Evolutionary conservation across 1,140 invertebrate genomes (phyloP), one percentile per base, ranked within the genome.

Genomic region (Lerema accius): DNA sequence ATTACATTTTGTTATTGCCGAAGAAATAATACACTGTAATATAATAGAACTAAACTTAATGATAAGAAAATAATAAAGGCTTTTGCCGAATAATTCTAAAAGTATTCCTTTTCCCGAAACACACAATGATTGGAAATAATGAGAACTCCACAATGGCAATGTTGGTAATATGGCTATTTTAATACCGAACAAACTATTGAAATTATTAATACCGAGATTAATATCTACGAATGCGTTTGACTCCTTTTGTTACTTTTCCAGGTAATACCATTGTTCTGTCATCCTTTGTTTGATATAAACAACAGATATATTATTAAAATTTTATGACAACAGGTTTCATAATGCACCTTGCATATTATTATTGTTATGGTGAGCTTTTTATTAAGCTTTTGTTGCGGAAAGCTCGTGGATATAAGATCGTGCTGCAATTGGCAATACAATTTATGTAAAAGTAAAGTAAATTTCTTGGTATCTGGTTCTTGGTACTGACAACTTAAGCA

Each of bases 161-260:
- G 19, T 28, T 23, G 17, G 16, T 56, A 55, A 28, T 56, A 13
- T 23, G 15, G 37, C 50, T 11, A 10, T 43, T 40, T 28, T 56
- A 42, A 56, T 56, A 7, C 13, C 14, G 10, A 43, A 14, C 17
- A 42, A 40, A 40, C 51, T 43, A 56, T 56, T 56, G 51, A 43
- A 56, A 56, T 51, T 39, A 51, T 56, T 40, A 28, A 56, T 56
- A 13, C 51, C 39, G 39, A 40, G 3, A 56, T 56, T 56, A 43
- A 56, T 43, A 56, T 56, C 51, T 56, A 26, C 26, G 51, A 56
- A 56, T 56, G 26, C 51, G 15, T 43, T 56, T 56, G 51, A 56
- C 32, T 37, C 51, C 51, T 28, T 37, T 40, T 55, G 17, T 42
- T 26, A 3, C 17, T 39, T 11, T 37, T 16, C 37, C 37, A 23